Evolutionary conservation across 2,113 vertebrate species (phyloP).

Genomic region (Monopterus albus): DNA sequence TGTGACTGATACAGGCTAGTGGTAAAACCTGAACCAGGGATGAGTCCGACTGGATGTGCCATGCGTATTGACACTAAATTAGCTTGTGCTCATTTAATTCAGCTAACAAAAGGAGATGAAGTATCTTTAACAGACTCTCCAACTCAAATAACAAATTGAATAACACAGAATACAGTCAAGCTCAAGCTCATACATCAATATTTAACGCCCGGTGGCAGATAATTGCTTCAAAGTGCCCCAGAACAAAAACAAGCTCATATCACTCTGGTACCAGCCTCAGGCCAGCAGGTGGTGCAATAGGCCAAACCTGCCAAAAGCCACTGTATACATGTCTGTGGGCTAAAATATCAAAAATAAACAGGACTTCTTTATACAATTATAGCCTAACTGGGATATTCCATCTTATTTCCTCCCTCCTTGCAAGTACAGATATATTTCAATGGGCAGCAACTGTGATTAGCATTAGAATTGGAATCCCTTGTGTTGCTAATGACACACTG

Average conservation of each 20-base stretch:
- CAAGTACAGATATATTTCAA: slow-evolving; percentile 58
- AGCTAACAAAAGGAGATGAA: background rate
- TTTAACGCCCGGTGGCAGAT: background rate
- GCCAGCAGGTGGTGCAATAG: slow-evolving; percentile 66
- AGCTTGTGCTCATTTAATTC: background rate
- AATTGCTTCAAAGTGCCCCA: slow-evolving; percentile 10
- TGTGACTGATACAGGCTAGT: slow-evolving; percentile 2
- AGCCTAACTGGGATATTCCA: slow-evolving; percentile 39
- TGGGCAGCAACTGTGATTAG: slow-evolving; percentile 62
- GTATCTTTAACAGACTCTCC: background rate
- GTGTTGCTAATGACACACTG: slow-evolving; percentile 56
- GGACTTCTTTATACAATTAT: slow-evolving; percentile 36
- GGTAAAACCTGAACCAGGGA: slow-evolving; percentile 2
- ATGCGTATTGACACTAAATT: slow-evolving; percentile 1
- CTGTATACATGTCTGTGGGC: slow-evolving; percentile 4
- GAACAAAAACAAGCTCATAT: background rate
- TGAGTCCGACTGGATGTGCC: slow-evolving; percentile 1
- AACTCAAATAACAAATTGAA: slow-evolving; percentile 18
- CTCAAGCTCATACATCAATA: slow-evolving; percentile 39
- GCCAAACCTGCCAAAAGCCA: slow-evolving; percentile 17
- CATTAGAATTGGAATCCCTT: slow-evolving; percentile 67
- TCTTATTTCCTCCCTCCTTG: slow-evolving; percentile 48
- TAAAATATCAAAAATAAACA: slow-evolving; percentile 50
- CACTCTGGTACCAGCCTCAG: background rate
- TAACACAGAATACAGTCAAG: slow-evolving; percentile 5